Evolutionary conservation across 2,797 vertebrate genomes (phyloP).

Genomic region (Gymnothorax javanicus): DNA sequence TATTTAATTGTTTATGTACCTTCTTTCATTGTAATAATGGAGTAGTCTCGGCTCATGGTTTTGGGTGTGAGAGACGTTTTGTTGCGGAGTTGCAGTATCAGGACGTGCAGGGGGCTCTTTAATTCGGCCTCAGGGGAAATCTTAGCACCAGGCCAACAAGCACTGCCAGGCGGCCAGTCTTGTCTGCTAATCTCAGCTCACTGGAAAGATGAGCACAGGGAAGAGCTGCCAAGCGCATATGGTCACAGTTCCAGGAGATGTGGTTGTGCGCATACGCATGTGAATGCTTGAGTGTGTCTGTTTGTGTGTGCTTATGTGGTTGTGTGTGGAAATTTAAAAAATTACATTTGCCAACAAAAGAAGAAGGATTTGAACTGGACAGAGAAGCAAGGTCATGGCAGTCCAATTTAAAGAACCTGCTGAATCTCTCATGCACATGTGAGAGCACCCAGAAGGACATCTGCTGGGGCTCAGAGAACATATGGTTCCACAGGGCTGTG

Average conservation of each 20-base stretch:
- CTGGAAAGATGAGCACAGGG: conserved; percentile 54
- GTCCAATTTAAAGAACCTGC: conserved; percentile 45
- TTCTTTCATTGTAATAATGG: conserved; percentile 40
- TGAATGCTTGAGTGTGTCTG: background rate
- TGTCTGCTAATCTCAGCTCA: conserved; percentile 64
- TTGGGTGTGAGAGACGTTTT: conserved; percentile 57
- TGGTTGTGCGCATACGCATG: background rate
- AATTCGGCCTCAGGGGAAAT: conserved; percentile 43
- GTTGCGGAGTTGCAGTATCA: conserved; percentile 51
- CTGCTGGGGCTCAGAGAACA: conserved; percentile 66
- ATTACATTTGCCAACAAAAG: background rate
- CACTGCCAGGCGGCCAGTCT: conserved; percentile 56
- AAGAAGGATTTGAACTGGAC: conserved; percentile 44
- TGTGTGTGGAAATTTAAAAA: background rate
- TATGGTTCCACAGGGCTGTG: conserved; percentile 62
- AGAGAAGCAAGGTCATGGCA: conserved; percentile 38
- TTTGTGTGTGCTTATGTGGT: background rate
- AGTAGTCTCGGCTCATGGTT: conserved; percentile 45
- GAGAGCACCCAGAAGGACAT: conserved; percentile 67
- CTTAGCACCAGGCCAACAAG: conserved; percentile 39
- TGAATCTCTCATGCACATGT: conserved; percentile 48
- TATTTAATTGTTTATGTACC: conserved; percentile 25
- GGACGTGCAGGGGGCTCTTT: conserved; percentile 49
- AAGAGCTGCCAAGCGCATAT: conserved; percentile 66
- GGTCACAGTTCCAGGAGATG: conserved; percentile 54